These are phyloP conservation scores for Ceuthmochares aereus DNA, from an alignment of 2,113 vertebrate genomes.

Conservation along the genomic window DNA sequence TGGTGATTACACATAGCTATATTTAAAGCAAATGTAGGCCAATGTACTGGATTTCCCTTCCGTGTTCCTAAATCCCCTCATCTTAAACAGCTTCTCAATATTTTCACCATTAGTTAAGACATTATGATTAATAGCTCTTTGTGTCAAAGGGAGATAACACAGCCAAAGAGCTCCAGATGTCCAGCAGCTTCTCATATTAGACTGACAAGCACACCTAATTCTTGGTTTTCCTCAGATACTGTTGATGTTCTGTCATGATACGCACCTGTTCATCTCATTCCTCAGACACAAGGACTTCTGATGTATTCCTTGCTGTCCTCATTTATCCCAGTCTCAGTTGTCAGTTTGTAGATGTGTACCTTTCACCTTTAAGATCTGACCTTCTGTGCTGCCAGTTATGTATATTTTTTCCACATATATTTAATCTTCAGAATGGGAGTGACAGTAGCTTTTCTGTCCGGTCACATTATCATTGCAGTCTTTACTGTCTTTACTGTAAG, in stretches of 20 bases:
- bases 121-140: not conserved
- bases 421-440: not conserved
- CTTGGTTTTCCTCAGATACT: not conserved
- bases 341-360: not conserved
- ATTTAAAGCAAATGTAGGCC: slow-evolving; percentile 11
- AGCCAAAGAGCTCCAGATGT: not conserved
- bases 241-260: accelerated
- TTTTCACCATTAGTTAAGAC: not conserved
- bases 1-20: not conserved
- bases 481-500: not conserved
- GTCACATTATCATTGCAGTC: not conserved
- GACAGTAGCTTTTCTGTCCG: not conserved
- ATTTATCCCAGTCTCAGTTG: not conserved
- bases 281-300: not conserved
- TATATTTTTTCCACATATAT: not conserved
- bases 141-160: not conserved
- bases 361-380: not conserved
- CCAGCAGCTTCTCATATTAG: not conserved
- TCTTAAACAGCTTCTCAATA: not conserved
- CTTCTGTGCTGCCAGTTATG: not conserved
- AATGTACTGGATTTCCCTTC: not conserved
- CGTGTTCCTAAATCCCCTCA: not conserved
- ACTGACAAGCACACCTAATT: not conserved
- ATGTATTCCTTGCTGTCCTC: not conserved
- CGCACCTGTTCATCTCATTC: not conserved